Base-by-base conservation (phyloP, 2,888 invertebrate genomes). In the Ectemnius lituratus region DNA sequence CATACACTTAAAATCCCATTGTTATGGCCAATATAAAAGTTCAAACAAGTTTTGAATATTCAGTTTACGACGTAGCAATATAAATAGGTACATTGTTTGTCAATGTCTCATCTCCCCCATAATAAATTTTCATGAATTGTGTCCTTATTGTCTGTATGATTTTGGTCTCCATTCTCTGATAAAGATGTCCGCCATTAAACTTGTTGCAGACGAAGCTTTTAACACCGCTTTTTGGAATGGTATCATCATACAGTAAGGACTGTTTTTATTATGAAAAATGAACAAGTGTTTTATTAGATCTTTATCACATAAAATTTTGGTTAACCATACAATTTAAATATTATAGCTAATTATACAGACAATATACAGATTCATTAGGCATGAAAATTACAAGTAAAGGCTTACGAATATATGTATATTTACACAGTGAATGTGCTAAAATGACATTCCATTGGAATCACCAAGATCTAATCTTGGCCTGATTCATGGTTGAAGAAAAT, bases 271-370 rank as follows among this genome's bases (percentile, higher is more conserved):
- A 47, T 62, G 73, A 56, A 70, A 79, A 76, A 79, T 73, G 62
- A 69, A 66, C 47, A 70, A 60, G 66, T 27, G 63, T 61, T 76
- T 74, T 73, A 76, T 59, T 75, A 76, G 66, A 70, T 67, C 72
- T 68, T 60, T 78, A 63, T 79, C 56, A 70, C 72, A 67, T 47
- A 70, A 66, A 58, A 67, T 47, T 61, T 63, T 37, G 57, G 14
- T 65, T 18, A 68, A 80, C 56, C 69, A 74, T 60, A 72, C 56
- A 66, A 59, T 65, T 69, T 69, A 65, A 49, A 14, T 62, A 64
- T 74, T 37, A 37, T 66, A 57, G 70, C 71, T 46, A 45, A 60
- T 73, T 68, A 65, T 64, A 47, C 23, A 68, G 27, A 61, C 66
- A n/a, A 65, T 63, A 70, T 67, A 79, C 37, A 72, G 37, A 60